Conservation (phyloP, 37 sponge, comb jelly and placozoan genomes). For the Amphimedon queenslandica region DNA sequence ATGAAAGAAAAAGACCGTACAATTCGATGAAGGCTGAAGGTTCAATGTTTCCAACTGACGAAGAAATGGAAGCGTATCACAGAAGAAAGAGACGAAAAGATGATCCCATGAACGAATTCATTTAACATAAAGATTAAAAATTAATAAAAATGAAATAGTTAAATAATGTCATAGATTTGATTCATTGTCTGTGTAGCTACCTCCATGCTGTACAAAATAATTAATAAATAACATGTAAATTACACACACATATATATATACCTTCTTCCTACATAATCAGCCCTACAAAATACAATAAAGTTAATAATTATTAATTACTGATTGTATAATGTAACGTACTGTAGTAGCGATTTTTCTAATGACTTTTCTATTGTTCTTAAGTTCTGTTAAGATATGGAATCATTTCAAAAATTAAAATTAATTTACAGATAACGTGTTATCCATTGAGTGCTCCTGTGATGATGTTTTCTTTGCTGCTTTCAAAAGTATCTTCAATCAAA, state of each 20-base stretch:
- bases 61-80: constrained; percentile 91
- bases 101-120: constrained; percentile 86
- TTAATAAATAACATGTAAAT: too few relatives aligned
- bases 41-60: constrained; percentile 76
- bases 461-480: neutral
- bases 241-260: too few relatives aligned
- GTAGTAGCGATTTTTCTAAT: neutral
- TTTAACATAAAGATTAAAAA: too few relatives aligned
- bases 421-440: neutral
- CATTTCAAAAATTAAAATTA: too few relatives aligned
- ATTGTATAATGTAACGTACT: neutral
- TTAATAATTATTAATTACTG: neutral
- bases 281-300: neutral
- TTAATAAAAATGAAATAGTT: too few relatives aligned
- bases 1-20: constrained; percentile 92
- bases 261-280: neutral
- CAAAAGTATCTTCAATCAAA: neutral
- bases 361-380: neutral
- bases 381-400: too few relatives aligned
- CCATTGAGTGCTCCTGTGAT: neutral
- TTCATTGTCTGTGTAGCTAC: too few relatives aligned
- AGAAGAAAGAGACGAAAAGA: constrained; percentile 62
- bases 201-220: too few relatives aligned
- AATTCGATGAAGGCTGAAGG: constrained; percentile 83
- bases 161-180: too few relatives aligned